Base-by-base conservation (phyloP, 1,140 invertebrate species). In the Zaprionus nigranus region DNA sequence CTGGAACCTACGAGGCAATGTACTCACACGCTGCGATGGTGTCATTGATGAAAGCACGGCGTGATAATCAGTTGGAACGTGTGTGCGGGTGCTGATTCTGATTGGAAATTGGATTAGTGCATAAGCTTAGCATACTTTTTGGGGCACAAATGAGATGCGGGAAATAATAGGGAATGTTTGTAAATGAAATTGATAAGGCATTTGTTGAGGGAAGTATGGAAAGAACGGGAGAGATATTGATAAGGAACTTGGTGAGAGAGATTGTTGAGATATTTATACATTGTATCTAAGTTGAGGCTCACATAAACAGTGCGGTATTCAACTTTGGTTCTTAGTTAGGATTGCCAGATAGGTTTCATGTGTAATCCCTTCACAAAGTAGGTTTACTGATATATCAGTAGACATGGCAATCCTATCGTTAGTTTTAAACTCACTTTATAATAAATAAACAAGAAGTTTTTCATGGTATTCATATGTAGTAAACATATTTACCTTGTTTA, bases 101-200 rank as follows among this genome's bases (percentile, higher is more conserved):
- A 24, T 38, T 57, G 20, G n/a, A 36, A 3, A 36, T 40, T 15
- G 0, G 24, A 11, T n/a, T 12, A 15, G 15, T 17, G n/a, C n/a
- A 7, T 57, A 11, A n/a, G 20, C 24, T 22, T 85, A 86, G 82
- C 82, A 86, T 86, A 86, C 82, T 86, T 86, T 73, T 86, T 75
- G 76, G 82, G 82, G 70, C 56, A 17, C 5, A 46, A 12, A 15
- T 17, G 22, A 40, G 40, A 28, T 34, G 30, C 12, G 26, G 20
- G 17, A 15, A 46, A 9, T 34, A 0, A 30, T 30, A 0, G 28
- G 2, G 28, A 30, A 30, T 30, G 28, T 30, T 30, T 30, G 28
- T 30, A 7, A 9, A 30, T 30, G 7, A 30, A 2, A 2, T 30
- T 30, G 28, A 30, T 24, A 24, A 60, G 24, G 7, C 28, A 34